Base-by-base conservation (phyloP, 2,113 vertebrate genomes). In the Gambusia holbrooki region DNA sequence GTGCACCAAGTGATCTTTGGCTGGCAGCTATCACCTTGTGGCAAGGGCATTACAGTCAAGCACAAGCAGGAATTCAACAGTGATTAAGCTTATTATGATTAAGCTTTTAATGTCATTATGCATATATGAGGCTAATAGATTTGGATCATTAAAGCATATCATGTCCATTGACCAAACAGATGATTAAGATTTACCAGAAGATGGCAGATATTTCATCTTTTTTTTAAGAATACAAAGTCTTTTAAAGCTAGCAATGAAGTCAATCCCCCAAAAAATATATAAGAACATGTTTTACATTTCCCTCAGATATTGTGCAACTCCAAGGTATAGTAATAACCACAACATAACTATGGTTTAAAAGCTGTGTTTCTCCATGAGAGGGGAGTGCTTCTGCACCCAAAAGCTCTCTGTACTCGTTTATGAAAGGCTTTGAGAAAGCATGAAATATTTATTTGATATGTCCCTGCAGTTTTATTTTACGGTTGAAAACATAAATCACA, bases 401-500 rank as follows among this genome's bases (percentile, higher is more conserved):
- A 19, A 6, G 15, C 14, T 17, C 45, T 19, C 45, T 48, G 17
- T 19, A 19, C 45, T 48, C 17, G 4, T 68, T 79, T 81, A 74
- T 79, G 69, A 60, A 48, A 48, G 17, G 4, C 61, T 66, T 35
- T 58, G 62, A 64, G 51, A 84, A 71, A 69, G 66, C 80, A 62
- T 84, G 64, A 84, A 80, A 77, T 85, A 85, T 48, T 12, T 28
- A 66, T 70, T 32, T 77, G 76, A 69, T 79, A 69, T 74, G 71
- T 73, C 45, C 17, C 74, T n/a, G 62, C 71, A 22, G 15, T 73
- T 86, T 82, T 15, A 77, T 61, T 29, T 33, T 42, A 30, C 17
- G 37, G 65, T 30, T 63, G 69, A 84, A 86, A 85, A 65, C 73
- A 76, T 86, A 77, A 87, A 89, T 87, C 79, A 68, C 11, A 30